phyloP scores from a whole-genome alignment of 2,888 invertebrate genomes.

The Tetropium fuscum region DNA sequence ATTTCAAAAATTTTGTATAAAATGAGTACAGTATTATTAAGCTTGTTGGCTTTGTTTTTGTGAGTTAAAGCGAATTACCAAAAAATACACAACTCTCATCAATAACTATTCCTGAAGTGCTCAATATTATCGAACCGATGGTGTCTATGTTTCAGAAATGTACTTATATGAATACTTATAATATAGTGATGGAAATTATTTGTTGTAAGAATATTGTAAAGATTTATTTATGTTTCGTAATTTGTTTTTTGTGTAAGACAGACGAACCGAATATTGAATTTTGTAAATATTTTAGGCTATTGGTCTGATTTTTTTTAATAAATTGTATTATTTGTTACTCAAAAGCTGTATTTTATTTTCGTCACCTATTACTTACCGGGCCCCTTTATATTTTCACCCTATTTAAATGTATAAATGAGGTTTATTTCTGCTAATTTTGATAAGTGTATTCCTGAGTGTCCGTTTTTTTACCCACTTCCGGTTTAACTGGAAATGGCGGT shows the following conservation, averaged over 20 bases:
- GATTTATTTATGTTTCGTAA: conserved; percentile 25
- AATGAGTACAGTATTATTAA: too few species aligned
- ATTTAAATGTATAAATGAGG: too few species aligned
- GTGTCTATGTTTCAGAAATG: too few species aligned
- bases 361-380: not conserved
- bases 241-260: conserved; percentile 26
- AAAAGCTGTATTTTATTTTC: conserved; percentile 7
- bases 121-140: conserved; percentile 50
- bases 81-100: not conserved
- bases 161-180: too few species aligned
- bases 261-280: conserved; percentile 7
- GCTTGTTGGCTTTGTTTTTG: conserved; percentile 14
- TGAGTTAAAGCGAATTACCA: conserved; percentile 1
- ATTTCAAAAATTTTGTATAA: too few species aligned
- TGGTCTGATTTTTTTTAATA: conserved; percentile 10
- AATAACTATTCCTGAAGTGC: conserved; percentile 31
- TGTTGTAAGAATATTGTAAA: conserved; percentile 20
- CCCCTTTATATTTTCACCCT: too few species aligned
- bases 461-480: too few species aligned
- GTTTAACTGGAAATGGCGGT: too few species aligned
- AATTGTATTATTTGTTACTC: conserved; percentile 26
- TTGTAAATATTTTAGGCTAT: conserved; percentile 5
- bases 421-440: too few species aligned
- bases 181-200: too few species aligned
- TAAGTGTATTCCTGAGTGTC: too few species aligned